A percentile compares a stretch with the other conserved stretches of the same genome.
phyloP scores from a whole-genome alignment of 2,797 vertebrate species.

The Channa striata region DNA sequence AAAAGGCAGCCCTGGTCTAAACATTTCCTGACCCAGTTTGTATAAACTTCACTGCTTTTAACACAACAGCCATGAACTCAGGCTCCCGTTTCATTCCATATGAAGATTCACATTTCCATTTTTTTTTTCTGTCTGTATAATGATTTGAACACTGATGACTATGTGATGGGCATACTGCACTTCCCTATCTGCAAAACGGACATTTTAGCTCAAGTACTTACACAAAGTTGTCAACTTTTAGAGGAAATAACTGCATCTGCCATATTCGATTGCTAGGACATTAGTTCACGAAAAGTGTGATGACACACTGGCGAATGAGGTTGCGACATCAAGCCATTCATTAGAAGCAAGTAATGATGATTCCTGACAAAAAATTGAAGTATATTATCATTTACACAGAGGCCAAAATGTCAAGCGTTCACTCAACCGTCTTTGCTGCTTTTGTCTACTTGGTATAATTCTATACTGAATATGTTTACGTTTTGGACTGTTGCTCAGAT shows the following conservation, averaged over 20 bases:
- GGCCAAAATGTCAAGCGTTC: background rate
- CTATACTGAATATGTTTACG: background rate
- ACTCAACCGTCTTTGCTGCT: background rate
- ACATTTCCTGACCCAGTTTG: slow-evolving; percentile 58
- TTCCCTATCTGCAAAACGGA: background rate
- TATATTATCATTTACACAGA: background rate
- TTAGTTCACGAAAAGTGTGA: background rate
- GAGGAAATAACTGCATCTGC: background rate
- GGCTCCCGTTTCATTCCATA: slow-evolving; percentile 8
- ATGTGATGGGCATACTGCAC: background rate
- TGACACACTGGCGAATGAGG: background rate
- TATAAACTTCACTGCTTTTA: slow-evolving; percentile 36
- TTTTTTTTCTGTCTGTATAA: background rate
- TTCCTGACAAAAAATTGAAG: background rate
- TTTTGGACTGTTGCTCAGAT: background rate
- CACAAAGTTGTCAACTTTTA: slow-evolving; percentile 2
- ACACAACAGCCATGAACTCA: background rate
- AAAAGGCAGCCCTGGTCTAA: slow-evolving; percentile 34
- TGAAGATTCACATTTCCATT: background rate
- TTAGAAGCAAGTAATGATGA: slow-evolving; percentile 22
- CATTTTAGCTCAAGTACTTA: slow-evolving; percentile 17
- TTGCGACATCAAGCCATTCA: slow-evolving; percentile 16
- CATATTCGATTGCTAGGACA: slow-evolving; percentile 14
- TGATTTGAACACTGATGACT: slow-evolving; percentile 4
- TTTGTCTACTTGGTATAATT: background rate